Evolutionary conservation across 2,113 vertebrate genomes (phyloP).

Genomic region (Chloebia gouldiae): DNA sequence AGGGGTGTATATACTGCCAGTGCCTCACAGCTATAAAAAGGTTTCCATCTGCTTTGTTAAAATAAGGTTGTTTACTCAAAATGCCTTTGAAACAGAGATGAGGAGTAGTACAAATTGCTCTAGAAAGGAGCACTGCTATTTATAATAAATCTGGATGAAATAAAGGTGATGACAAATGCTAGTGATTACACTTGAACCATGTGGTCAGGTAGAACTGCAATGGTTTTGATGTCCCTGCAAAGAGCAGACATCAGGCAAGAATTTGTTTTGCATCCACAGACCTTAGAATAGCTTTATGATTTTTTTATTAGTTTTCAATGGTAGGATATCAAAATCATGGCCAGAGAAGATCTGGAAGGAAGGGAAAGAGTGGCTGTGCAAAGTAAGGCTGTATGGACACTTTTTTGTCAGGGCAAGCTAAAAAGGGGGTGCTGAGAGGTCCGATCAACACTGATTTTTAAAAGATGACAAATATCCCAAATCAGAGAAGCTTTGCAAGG

Average conservation of each 20-base stretch:
- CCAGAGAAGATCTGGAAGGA: not conserved
- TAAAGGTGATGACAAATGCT: not conserved
- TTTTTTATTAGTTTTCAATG: not conserved
- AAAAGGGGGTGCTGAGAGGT: not conserved
- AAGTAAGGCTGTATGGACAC: not conserved
- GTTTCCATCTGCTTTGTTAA: constrained; percentile 63
- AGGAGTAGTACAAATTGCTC: not conserved
- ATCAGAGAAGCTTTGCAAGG: not conserved
- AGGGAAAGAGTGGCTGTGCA: not conserved
- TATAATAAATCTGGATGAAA: not conserved
- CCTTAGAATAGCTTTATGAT: not conserved
- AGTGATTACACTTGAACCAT: not conserved
- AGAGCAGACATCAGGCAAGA: not conserved
- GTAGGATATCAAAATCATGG: not conserved
- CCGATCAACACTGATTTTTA: not conserved
- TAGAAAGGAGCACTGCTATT: not conserved
- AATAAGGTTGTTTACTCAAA: constrained; percentile 57
- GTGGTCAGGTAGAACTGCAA: not conserved
- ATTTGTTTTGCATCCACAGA: not conserved
- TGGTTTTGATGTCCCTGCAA: not conserved
- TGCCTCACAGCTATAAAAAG: constrained; percentile 54
- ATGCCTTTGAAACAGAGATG: constrained; percentile 8
- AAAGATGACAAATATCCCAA: not conserved
- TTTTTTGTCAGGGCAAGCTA: not conserved
- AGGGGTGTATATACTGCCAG: not conserved